These are phyloP conservation scores for Physocephala rufipes DNA, from an alignment of 2,888 invertebrate genomes.

Conservation along the genomic window DNA sequence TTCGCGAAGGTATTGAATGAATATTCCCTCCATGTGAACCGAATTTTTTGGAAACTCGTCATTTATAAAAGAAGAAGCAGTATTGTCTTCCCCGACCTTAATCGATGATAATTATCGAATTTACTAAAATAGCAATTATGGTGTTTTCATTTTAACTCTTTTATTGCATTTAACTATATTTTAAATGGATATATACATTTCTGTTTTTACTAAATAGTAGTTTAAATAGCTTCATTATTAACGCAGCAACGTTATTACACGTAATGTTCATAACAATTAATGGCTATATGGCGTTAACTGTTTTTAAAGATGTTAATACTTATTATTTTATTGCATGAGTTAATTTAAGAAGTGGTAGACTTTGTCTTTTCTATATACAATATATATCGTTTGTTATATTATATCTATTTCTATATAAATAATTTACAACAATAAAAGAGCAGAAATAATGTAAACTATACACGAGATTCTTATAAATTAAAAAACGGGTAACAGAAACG, in stretches of 20 bases:
- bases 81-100: no score
- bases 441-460: slow-evolving; percentile 28
- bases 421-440: slow-evolving; percentile 30
- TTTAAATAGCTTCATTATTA: slow-evolving; percentile 14
- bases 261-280: background rate
- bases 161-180: slow-evolving; percentile 27
- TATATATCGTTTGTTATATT: slow-evolving; percentile 10
- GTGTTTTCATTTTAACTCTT: slow-evolving; percentile 17
- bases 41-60: no score
- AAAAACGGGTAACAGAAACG: slow-evolving; percentile 5
- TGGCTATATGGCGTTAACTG: slow-evolving; percentile 14
- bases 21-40: no score
- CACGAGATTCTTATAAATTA: slow-evolving; percentile 9
- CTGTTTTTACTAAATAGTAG: slow-evolving; percentile 14
- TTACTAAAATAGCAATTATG: slow-evolving; percentile 3
- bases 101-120: no score
- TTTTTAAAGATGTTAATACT: background rate
- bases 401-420: background rate
- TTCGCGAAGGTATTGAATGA: no score
- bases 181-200: slow-evolving; percentile 27
- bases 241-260: no score
- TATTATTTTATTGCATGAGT: slow-evolving; percentile 22
- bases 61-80: no score
- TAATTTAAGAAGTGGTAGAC: background rate
- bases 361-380: background rate